Base-by-base conservation (phyloP, 2,797 vertebrate species). In the Caiman crocodilus region DNA sequence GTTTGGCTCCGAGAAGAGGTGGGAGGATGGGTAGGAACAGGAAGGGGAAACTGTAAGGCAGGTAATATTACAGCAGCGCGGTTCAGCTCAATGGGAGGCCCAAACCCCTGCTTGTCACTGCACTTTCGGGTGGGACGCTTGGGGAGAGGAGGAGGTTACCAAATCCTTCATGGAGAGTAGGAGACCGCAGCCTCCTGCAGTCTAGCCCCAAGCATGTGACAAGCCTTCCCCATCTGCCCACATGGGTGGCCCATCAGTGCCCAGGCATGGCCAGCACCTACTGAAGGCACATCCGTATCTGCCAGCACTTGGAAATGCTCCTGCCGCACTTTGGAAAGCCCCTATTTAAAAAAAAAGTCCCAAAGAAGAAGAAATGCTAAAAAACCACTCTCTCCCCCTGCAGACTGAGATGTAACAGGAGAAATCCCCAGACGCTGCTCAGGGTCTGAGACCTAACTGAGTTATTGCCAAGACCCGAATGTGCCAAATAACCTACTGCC, bases 201-300 rank as follows among this genome's bases (percentile, higher is more conserved):
- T 12, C 3, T 1, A 1, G 67, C n/a, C 58, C 16, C 55, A 1
- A 63, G 21, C 2, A 1, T 21, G 4, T 12, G 35, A 78, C 25
- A 73, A 42, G 59, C 12, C 55, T 28, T 1, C 63, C 14, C 78
- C 86, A 16, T 55, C 35, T 58, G 56, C 67, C 14, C 4, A 6
- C 3, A 26, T 7, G 7, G 10, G 6, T 5, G 4, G 4, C 61
- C 1, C 0, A 15, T 65, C 17, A 15, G 6, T 21, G 59, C 1
- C 3, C 57, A 61, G 60, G 13, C 26, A 12, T 0, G 42, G 42
- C 63, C 16, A 17, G 30, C 26, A 83, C 23, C 3, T 12, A 17
- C 63, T 59, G 69, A 5, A 23, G 42, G 42, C 42, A 50, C 42
- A 1, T 10, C 10, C 30, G 17, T 55, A 28, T 17, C 76, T 4